Evolutionary conservation across 2,888 invertebrate genomes (phyloP), one percentile per base, ranked within the genome.

Genomic region (Apodemia zela): DNA sequence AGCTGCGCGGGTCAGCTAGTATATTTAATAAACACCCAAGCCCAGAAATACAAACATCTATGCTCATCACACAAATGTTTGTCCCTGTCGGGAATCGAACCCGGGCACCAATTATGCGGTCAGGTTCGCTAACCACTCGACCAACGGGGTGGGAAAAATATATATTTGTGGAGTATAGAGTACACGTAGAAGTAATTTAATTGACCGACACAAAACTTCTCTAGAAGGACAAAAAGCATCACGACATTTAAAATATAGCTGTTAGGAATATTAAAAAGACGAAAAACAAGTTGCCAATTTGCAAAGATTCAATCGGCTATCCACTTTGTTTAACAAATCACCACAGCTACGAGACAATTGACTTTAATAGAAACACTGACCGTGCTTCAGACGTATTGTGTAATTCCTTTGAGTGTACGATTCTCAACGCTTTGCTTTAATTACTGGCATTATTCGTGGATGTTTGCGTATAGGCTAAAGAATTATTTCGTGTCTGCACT

Each of bases 401-500:
- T 71, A 69, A 70, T 66, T 62, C 58, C 61, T 68, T 67, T 69
- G 62, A 69, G 68, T 60, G 63, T 61, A 62, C 67, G 64, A 68
- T 70, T 71, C 70, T 66, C 59, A 67, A 62, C 67, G 72, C 67
- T 70, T 65, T 65, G 69, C 64, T 63, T 33, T 71, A 69, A 72
- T 71, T 71, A 68, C 68, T 67, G 35, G 6, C 35, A 35, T 59
- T 17, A 18, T 59, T 33, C 29, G 42, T 45, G n/a, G n/a, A 45
- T 45, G 42, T 45, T 45, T 45, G n/a, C 42, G 42, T 45, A 38
- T 38, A 4, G 15, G 11, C n/a, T 15, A 45, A 45, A 45, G 42
- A 45, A n/a, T 38, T n/a, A 45, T 45, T 45, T 45, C n/a, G 2
- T 13, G 13, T 38, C 13, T 4, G 33, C 8, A 33, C 8, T 25